A percentile compares a stretch with the other conserved stretches of the same genome.
phyloP scores from a whole-genome alignment of 2,888 invertebrate genomes.

The Heliconius aoede region DNA sequence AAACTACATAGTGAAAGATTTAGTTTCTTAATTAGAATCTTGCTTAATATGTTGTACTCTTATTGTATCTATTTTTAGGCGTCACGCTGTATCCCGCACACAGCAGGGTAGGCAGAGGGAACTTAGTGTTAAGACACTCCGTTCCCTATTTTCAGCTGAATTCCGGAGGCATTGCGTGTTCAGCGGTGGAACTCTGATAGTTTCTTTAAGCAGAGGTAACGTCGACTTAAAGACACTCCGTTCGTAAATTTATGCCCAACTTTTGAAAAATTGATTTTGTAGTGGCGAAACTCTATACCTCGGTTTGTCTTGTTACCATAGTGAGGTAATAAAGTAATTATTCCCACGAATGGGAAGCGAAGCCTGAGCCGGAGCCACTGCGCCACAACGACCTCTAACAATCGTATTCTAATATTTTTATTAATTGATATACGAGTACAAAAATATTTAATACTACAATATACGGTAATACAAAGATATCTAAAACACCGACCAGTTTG shows the following conservation, averaged over 20 bases:
- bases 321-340: background rate
- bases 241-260: no score
- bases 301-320: background rate
- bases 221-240: no score
- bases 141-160: background rate
- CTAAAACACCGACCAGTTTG: conserved; percentile 30
- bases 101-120: no score
- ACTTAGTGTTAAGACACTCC: background rate
- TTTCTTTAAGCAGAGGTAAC: no score
- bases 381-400: no score
- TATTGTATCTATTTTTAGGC: no score
- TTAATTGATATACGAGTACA: no score
- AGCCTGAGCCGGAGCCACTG: background rate
- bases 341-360: background rate
- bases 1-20: conserved; percentile 45
- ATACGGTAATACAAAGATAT: background rate
- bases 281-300: background rate
- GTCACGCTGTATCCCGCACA: no score
- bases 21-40: conserved; percentile 47
- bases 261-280: background rate
- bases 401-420: no score
- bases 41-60: conserved; percentile 42
- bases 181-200: no score
- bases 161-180: background rate
- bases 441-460: conserved; percentile 1